Evolutionary conservation across 2,797 vertebrate species (phyloP).

Genomic region (Clarias pachynema): DNA sequence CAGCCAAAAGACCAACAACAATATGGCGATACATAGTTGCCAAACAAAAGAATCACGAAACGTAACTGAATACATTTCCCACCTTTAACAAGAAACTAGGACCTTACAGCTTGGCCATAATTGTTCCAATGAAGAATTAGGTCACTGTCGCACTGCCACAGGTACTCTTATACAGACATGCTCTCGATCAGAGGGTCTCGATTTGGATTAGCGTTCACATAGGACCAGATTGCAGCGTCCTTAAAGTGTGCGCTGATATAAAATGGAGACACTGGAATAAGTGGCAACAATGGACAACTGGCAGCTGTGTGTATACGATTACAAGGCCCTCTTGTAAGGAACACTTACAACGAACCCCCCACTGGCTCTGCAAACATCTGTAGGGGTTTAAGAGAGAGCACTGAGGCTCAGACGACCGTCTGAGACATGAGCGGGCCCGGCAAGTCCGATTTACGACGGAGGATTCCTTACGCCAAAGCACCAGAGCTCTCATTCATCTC

Average conservation of each 20-base stretch:
- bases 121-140: neutral
- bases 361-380: conserved; percentile 51
- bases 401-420: conserved; percentile 51
- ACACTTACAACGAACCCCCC: conserved; percentile 43
- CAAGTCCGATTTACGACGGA: conserved; percentile 52
- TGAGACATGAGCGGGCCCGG: conserved; percentile 44
- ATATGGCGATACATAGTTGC: no score
- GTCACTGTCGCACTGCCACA: neutral
- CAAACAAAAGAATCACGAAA: no score
- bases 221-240: conserved; percentile 2
- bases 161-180: neutral
- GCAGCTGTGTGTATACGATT: conserved; percentile 58
- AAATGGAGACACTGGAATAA: conserved; percentile 39
- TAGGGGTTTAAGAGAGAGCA: conserved; percentile 50
- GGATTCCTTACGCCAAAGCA: conserved; percentile 46
- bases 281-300: conserved; percentile 51
- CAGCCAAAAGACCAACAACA: no score
- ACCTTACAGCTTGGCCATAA: neutral
- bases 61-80: no score
- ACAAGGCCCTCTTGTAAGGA: conserved; percentile 48
- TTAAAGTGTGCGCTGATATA: conserved; percentile 9
- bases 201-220: neutral
- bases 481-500: conserved; percentile 53
- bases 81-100: neutral
- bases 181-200: neutral